Conservation (phyloP, 2,113 vertebrate species). For the Herpetotheres cachinnans region DNA sequence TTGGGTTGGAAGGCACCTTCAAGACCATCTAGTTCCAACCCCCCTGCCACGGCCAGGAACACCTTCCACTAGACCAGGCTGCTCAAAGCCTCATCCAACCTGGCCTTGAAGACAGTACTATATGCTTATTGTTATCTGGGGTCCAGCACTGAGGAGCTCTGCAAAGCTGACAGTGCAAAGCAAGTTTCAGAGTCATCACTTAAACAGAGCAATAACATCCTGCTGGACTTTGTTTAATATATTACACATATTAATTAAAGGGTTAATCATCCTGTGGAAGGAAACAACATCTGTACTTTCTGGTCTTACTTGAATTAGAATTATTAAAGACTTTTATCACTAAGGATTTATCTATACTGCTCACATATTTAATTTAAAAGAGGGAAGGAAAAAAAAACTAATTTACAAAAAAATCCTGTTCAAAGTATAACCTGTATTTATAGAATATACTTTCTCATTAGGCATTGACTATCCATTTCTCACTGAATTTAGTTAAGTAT, state of each 20-base stretch:
- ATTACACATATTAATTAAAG: not conserved
- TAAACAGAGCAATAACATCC: not conserved
- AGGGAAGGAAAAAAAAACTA: not conserved
- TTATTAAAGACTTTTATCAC: not conserved
- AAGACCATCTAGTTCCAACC: no score
- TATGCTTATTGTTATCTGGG: not conserved
- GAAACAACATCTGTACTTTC: not conserved
- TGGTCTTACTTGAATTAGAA: not conserved
- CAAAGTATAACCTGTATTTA: not conserved
- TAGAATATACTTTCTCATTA: not conserved
- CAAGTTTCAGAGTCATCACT: not conserved
- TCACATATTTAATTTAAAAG: not conserved
- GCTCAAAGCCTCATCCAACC: no score
- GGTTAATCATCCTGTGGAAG: not conserved
- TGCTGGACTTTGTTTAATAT: not conserved
- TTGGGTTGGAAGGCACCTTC: no score
- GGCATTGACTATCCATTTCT: constrained; percentile 1
- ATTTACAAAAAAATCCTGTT: not conserved
- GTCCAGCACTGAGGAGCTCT: not conserved
- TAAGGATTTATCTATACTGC: not conserved
- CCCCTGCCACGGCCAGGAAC: no score
- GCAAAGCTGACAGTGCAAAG: not conserved
- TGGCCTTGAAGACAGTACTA: not conserved
- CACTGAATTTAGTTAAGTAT: not conserved
- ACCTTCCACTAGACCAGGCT: no score